Conservation (phyloP, 2,797 vertebrate genomes). For the Heterohyrax brucei region DNA sequence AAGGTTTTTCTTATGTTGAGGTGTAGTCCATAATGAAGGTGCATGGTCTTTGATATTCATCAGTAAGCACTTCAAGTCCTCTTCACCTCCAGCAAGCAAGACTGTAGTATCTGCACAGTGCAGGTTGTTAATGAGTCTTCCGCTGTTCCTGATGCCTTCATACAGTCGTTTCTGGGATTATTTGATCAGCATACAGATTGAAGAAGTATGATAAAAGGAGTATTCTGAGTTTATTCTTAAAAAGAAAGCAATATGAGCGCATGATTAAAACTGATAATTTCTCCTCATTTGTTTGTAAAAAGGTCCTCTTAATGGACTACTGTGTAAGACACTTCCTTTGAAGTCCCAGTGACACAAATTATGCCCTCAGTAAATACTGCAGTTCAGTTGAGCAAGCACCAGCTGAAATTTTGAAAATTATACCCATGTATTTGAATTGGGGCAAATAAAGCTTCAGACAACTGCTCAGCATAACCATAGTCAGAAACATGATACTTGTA, state of each 20-base stretch:
- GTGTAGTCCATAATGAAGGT: too few species aligned
- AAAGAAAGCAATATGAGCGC: background rate
- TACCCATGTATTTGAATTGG: background rate
- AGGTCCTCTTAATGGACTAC: background rate
- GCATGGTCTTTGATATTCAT: too few species aligned
- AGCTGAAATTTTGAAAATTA: background rate
- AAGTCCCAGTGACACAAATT: background rate
- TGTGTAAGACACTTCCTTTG: background rate
- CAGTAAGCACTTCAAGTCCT: too few species aligned
- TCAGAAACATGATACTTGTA: slow-evolving; percentile 47
- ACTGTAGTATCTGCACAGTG: too few species aligned
- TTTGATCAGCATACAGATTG: too few species aligned
- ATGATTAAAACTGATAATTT: slow-evolving; percentile 15
- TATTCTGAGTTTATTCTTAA: background rate
- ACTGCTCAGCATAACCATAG: background rate
- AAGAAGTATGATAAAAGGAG: background rate
- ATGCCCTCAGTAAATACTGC: background rate
- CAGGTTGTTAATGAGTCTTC: too few species aligned
- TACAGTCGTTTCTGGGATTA: too few species aligned
- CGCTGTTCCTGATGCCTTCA: too few species aligned
- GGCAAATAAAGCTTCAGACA: slow-evolving; percentile 18
- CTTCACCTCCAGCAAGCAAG: too few species aligned
- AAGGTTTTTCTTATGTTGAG: too few species aligned
- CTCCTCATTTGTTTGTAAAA: background rate
- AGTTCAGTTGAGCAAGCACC: background rate